Conservation (phyloP, 2,113 vertebrate species). For the Daphoenositta chrysoptera region DNA sequence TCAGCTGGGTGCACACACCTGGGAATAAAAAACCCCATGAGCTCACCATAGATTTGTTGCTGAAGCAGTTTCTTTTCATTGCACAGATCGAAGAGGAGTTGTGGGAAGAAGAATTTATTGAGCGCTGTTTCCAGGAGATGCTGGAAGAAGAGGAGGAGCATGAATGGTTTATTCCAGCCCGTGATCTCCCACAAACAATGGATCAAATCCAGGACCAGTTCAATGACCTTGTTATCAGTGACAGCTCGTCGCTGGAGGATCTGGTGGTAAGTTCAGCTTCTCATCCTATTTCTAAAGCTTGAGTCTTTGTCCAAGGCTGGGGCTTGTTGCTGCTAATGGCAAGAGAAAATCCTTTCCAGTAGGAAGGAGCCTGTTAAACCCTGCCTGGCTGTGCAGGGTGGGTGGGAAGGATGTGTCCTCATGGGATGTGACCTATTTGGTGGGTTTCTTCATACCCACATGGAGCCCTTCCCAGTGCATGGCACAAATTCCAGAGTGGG, state of each 20-base stretch:
- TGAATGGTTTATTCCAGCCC: constrained; percentile 91
- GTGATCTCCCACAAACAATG: constrained; percentile 85
- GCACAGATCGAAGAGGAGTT: constrained; percentile 89
- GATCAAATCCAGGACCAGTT: constrained; percentile 86
- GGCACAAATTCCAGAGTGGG: neutral
- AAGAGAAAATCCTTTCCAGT: neutral
- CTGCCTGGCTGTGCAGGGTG: fast-evolving
- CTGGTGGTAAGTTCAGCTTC: constrained; percentile 78
- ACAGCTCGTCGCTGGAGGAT: constrained; percentile 78
- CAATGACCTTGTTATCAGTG: constrained; percentile 83
- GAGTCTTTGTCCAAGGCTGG: neutral
- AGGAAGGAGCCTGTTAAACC: neutral
- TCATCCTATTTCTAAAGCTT: neutral
- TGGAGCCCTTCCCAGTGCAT: neutral
- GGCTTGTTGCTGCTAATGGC: neutral
- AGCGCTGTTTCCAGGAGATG: constrained; percentile 92
- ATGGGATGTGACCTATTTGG: neutral
- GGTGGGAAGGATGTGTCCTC: neutral
- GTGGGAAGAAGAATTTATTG: constrained; percentile 94
- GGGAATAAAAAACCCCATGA: neutral
- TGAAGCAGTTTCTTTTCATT: neutral
- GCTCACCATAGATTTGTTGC: neutral
- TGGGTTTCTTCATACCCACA: neutral
- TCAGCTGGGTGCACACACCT: neutral
- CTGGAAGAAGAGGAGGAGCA: constrained; percentile 90